phyloP scores from a whole-genome alignment of 2,113 vertebrate genomes.

The Rhipidura dahli region DNA sequence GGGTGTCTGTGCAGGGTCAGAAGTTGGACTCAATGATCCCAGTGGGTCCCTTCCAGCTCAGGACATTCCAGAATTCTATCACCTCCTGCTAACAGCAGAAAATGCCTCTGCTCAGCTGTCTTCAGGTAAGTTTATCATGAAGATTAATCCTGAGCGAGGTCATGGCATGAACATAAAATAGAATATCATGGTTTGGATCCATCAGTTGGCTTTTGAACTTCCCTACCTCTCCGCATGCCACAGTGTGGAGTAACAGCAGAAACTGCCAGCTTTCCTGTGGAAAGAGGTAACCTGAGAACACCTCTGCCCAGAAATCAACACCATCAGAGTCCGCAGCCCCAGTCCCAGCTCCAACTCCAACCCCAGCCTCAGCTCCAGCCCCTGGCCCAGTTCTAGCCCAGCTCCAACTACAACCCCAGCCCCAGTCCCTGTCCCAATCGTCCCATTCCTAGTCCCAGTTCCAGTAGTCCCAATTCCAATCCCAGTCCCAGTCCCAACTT shows the following conservation, averaged over 20 bases:
- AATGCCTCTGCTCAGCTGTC: neutral
- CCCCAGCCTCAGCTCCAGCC: fast-evolving
- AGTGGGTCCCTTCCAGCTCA: neutral
- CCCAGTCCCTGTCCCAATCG: too few relatives aligned
- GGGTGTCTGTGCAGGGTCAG: neutral
- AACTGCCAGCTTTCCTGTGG: neutral
- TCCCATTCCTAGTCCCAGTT: neutral
- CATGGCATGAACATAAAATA: neutral
- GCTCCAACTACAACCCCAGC: neutral
- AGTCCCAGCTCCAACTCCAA: neutral
- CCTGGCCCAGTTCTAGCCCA: neutral
- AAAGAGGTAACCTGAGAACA: neutral
- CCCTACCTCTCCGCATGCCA: neutral
- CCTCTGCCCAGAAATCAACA: neutral
- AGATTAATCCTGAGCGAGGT: neutral
- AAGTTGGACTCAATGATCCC: neutral
- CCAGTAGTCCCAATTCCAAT: fast-evolving
- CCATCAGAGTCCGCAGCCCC: neutral
- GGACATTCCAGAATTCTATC: neutral
- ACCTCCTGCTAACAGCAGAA: neutral
- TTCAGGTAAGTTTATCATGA: neutral
- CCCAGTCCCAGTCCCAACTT: fast-evolving
- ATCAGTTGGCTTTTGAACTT: neutral
- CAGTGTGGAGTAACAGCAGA: neutral
- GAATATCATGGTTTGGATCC: neutral